These are phyloP conservation scores for Azemiops feae DNA, from an alignment of 2,113 vertebrate genomes.

Conservation along the genomic window DNA sequence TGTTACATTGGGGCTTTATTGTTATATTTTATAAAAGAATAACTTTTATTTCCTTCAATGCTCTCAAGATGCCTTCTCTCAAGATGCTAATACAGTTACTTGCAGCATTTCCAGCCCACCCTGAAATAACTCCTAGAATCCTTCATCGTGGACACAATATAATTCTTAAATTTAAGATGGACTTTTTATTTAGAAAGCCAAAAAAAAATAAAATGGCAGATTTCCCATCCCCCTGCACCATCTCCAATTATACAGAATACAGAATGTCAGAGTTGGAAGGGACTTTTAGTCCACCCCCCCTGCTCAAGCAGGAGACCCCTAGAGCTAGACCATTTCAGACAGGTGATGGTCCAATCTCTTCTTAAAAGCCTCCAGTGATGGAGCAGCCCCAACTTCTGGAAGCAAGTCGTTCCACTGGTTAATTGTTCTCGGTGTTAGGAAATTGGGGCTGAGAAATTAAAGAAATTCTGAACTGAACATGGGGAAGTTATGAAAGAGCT, in stretches of 20 bases:
- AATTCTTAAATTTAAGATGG: background rate
- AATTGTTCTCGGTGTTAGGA: background rate
- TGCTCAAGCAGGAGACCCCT: background rate
- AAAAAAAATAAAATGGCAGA: background rate
- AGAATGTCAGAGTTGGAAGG: background rate
- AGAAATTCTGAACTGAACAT: background rate
- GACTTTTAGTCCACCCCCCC: background rate
- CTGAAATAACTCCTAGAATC: background rate
- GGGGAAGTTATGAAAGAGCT: background rate
- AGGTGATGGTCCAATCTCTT: background rate
- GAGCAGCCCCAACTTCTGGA: background rate
- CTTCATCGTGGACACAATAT: background rate
- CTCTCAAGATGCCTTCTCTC: background rate
- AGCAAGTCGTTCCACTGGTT: background rate
- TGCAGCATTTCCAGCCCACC: background rate
- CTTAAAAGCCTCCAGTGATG: background rate
- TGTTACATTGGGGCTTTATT: no score
- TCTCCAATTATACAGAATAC: background rate
- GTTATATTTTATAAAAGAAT: no score
- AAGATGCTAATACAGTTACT: background rate
- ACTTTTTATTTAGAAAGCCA: background rate
- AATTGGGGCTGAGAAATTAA: background rate
- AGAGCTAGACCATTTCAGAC: background rate
- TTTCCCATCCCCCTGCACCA: background rate
- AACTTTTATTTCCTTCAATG: no score